Evolutionary conservation across 2,888 invertebrate species (phyloP), one percentile per base, ranked within the genome.

Genomic region (Stenichneumon culpator): DNA sequence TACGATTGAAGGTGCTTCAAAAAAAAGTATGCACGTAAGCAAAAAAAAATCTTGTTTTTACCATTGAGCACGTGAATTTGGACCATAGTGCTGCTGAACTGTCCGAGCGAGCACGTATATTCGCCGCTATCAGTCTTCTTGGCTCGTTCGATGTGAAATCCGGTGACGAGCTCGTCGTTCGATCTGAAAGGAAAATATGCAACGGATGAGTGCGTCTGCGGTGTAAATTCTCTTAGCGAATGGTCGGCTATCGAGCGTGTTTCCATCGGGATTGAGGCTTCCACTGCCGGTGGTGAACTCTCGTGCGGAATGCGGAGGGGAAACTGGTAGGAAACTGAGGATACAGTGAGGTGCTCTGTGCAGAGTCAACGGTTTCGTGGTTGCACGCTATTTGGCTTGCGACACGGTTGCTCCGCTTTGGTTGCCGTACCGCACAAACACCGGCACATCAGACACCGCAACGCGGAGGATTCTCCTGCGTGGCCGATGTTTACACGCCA

Each of bases 61-160:
- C 96, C 96, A 92, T 96, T 96, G 86, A 96, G 94, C 79, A 96
- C 96, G 90, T 96, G 96, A 79, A 96, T 96, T 91, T 96, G 96
- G 79, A 96, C 96, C 39, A 95, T 95, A 19, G 95, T 95, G 90
- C 95, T 96, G 72, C 96, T 96, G 89, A 96, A 95, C 90, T 96
- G 95, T 86, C 95, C 95, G 87, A 96, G 94, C 74, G 95, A 95
- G 92, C 96, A 96, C 39, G 95, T 95, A 91, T 96, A 96, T 52
- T 95, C 95, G 16, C 96, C 96, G 89, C 96, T 96, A 92, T 96
- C 96, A 82, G 95, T 95, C 91, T 96, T 95, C 85, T 95, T 95
- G 32, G 96, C 96, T 74, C 90, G 90, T 83, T 92, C 92, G 82
- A 94, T 93, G 81, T 92, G 91, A 63, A 94, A 88, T 81, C 90